Evolutionary conservation across 2,888 invertebrate species (phyloP).

Genomic region (Pollenia labialis): DNA sequence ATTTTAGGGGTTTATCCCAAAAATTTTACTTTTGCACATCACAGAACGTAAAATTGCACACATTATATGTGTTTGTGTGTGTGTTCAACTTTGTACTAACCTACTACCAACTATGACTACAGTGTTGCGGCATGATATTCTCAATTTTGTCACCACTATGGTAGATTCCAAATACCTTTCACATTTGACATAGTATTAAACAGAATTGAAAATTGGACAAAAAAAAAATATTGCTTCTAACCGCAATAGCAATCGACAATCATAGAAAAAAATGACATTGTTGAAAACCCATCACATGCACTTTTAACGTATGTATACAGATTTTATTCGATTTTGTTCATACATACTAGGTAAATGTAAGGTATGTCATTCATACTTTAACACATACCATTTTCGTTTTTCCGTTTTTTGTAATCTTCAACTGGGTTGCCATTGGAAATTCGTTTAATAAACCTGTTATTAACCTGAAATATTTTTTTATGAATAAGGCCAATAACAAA

Average conservation of each 20-base stretch:
- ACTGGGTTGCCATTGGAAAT: neutral
- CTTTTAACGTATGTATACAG: conserved; percentile 30
- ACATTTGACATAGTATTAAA: conserved; percentile 48
- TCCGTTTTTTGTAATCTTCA: neutral
- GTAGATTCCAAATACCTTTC: conserved; percentile 37
- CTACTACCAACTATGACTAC: neutral
- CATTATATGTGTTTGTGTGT: neutral
- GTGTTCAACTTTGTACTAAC: neutral
- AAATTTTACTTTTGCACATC: conserved; percentile 16
- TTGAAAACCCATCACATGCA: conserved; percentile 57
- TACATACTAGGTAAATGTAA: neutral
- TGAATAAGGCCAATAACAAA: too few species aligned
- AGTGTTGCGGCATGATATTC: conserved; percentile 6
- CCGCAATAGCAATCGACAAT: conserved; percentile 58
- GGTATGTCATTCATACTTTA: conserved; percentile 1
- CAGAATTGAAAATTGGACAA: conserved; percentile 22
- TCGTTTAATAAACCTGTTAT: too few species aligned
- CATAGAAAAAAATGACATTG: conserved; percentile 41
- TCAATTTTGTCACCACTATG: conserved; percentile 40
- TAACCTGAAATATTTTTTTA: too few species aligned
- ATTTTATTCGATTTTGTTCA: too few species aligned
- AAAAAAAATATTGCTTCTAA: conserved; percentile 3
- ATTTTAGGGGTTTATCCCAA: conserved; percentile 26
- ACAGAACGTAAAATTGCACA: conserved; percentile 10
- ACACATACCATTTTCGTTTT: conserved; percentile 15